Base-by-base conservation (phyloP, 2,888 invertebrate species). In the Melanotus villosus region DNA sequence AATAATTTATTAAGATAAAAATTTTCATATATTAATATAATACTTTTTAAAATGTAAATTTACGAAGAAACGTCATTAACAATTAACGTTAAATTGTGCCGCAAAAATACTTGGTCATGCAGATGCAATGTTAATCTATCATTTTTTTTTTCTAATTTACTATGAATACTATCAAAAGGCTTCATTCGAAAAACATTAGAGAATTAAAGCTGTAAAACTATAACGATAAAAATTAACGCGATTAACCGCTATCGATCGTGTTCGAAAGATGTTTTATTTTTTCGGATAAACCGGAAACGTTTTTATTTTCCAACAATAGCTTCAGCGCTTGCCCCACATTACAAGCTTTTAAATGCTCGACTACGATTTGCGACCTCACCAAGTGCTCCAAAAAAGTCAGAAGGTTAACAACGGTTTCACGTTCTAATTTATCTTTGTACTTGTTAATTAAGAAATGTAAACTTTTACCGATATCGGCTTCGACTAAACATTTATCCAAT, bases 361-460 rank as follows among this genome's bases (percentile, higher is more conserved):
- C 43, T 54, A 83, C 57, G 43, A 63, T 59, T 4, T 72, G 58
- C 7, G 77, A 79, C 56, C 77, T 75, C 5, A 76, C 64, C 56
- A 83, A 70, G 58, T 77, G 74, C 64, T 83, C 81, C 30, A 84
- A 65, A 36, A 84, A 76, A n/a, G 76, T 77, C 18, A 82, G 52
- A 43, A 83, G 74, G 74, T 83, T 84, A 47, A 79, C 79, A 21
- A 81, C 77, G 2, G 80, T 83, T 50, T 80, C 79, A 63, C 75
- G 72, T 45, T 82, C 80, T 78, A 83, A 80, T 75, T 83, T 83
- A 32, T 83, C 83, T 43, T 80, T 77, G 64, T 83, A 83, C 72
- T 81, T 82, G 50, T 74, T 80, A 45, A 83, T 68, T 21, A 82
- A 76, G 70, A 83, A 83, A 58, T 72, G 71, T n/a, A 83, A 62